A percentile compares a stretch with the other conserved stretches of the same genome.
These are phyloP conservation scores for Pituophis catenifer DNA, from an alignment of 2,113 vertebrate species.

Conservation along the genomic window DNA sequence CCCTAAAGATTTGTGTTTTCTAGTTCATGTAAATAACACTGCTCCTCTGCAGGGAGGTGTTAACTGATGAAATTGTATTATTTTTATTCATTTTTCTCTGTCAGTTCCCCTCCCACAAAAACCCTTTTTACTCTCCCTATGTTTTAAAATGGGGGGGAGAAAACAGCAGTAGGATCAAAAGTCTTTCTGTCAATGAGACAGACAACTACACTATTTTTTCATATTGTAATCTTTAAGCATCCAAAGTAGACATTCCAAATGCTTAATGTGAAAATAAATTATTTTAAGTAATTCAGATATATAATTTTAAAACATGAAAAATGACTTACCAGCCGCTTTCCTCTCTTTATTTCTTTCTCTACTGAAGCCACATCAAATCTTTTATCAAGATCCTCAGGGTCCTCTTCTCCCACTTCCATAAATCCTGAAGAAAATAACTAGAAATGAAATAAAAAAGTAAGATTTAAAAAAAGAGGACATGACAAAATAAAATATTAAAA, in stretches of 20 bases:
- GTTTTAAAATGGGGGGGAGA: not conserved
- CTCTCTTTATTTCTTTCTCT: slow-evolving; percentile 70
- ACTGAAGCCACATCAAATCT: slow-evolving; percentile 72
- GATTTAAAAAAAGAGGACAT: not conserved
- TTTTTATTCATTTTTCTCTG: not conserved
- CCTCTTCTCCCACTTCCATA: slow-evolving; percentile 66
- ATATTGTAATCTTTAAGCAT: not conserved
- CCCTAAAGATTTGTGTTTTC: not conserved
- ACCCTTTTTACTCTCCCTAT: not conserved
- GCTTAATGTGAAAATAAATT: not conserved
- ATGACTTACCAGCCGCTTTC: slow-evolving; percentile 71
- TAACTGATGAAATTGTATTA: not conserved
- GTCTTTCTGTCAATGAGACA: not conserved
- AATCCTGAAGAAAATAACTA: slow-evolving; percentile 76
- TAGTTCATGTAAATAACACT: not conserved
- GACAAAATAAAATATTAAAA: not conserved
- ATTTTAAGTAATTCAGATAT: not conserved
- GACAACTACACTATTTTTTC: not conserved
- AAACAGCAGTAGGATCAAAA: not conserved
- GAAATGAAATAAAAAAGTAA: not conserved
- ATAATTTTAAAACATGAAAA: not conserved
- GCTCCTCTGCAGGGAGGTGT: not conserved
- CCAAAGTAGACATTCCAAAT: not conserved
- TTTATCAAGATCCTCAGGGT: slow-evolving; percentile 41
- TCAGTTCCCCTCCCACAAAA: not conserved